A percentile compares a stretch with the other conserved stretches of the same genome.
Conservation (phyloP, 2,113 vertebrate genomes). For the Tetrax tetrax region DNA sequence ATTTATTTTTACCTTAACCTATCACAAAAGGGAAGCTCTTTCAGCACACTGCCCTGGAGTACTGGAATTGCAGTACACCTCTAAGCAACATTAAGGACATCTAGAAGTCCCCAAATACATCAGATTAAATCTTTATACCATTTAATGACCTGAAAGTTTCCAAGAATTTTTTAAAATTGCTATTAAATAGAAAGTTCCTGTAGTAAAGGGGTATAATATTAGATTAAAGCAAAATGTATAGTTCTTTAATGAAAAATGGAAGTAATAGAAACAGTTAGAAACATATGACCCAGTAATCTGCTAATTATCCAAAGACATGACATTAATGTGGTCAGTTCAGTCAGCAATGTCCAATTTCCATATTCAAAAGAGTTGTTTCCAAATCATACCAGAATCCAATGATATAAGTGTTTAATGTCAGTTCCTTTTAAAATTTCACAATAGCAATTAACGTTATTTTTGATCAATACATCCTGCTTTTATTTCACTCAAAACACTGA, state of each 20-base stretch:
- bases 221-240: neutral
- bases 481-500: neutral
- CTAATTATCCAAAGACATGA: neutral
- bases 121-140: neutral
- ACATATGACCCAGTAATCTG: neutral
- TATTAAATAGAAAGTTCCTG: neutral
- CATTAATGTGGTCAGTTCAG: neutral
- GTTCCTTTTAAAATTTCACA: neutral
- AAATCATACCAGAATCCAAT: neutral
- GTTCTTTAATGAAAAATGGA: neutral
- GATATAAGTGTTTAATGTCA: neutral
- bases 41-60: neutral
- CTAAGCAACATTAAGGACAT: neutral
- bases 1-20: neutral
- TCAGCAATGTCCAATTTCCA: neutral
- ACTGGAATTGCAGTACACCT: neutral
- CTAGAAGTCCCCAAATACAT: neutral
- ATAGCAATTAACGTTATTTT: neutral
- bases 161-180: neutral
- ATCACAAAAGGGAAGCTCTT: neutral
- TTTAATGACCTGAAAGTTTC: neutral
- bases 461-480: neutral
- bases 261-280: neutral
- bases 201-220: neutral
- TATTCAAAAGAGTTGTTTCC: neutral